These are phyloP conservation scores for Vanessa atalanta DNA, from an alignment of 1,140 invertebrate species.

Conservation along the genomic window DNA sequence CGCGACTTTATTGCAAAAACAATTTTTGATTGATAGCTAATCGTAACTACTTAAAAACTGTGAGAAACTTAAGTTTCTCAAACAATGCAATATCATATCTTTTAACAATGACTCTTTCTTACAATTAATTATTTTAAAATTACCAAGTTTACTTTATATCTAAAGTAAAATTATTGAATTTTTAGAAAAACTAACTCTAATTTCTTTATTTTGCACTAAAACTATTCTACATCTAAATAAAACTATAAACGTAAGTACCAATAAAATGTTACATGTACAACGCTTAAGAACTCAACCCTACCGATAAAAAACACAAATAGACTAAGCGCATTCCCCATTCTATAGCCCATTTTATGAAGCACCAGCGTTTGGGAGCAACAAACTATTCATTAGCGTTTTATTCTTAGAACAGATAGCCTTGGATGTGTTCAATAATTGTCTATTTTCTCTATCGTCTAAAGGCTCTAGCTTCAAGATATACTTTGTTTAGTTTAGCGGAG, in stretches of 20 bases:
- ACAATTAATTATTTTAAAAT: too few relatives aligned
- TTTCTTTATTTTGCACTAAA: not conserved
- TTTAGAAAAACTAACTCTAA: too few relatives aligned
- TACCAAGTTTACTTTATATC: too few relatives aligned
- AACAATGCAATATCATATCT: too few relatives aligned
- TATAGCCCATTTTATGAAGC: slow-evolving; percentile 53
- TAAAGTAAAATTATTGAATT: too few relatives aligned
- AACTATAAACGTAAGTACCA: slow-evolving; percentile 16
- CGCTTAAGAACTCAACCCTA: slow-evolving; percentile 28
- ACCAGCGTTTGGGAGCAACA: slow-evolving; percentile 54
- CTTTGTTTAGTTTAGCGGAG: slow-evolving; percentile 56
- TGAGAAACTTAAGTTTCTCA: too few relatives aligned
- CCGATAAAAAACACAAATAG: slow-evolving; percentile 37
- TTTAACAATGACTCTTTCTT: too few relatives aligned
- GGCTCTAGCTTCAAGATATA: slow-evolving; percentile 50
- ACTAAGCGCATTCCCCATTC: slow-evolving; percentile 37
- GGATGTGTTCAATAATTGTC: slow-evolving; percentile 60
- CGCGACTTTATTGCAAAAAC: too few relatives aligned
- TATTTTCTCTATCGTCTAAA: slow-evolving; percentile 57
- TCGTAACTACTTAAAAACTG: too few relatives aligned
- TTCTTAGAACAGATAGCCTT: slow-evolving; percentile 59
- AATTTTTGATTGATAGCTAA: too few relatives aligned
- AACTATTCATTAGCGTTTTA: slow-evolving; percentile 64
- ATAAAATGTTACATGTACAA: slow-evolving; percentile 25
- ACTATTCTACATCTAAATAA: not conserved